phyloP scores from a whole-genome alignment of 2,888 invertebrate genomes.

The Anoncus sp. region DNA sequence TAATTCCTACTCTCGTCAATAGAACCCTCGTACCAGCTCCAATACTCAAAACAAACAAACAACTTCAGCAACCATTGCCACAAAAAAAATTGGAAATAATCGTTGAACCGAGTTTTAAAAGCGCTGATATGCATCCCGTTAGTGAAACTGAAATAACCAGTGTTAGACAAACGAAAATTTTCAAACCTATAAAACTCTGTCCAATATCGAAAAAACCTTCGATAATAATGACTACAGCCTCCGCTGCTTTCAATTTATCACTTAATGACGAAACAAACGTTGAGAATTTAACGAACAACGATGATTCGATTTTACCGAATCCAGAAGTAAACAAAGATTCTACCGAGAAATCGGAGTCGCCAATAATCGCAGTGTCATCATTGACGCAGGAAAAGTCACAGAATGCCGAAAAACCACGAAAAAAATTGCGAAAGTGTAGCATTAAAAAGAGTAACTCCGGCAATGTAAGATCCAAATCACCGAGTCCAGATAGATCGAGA shows the following conservation, averaged over 20 bases:
- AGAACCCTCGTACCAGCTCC: conserved; percentile 73
- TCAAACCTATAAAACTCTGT: conserved; percentile 76
- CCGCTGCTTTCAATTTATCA: conserved; percentile 67
- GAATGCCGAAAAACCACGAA: conserved; percentile 19
- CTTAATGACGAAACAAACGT: conserved; percentile 47
- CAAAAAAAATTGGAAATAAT: conserved; percentile 61
- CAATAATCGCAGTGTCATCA: background rate
- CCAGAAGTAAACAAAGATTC: conserved; percentile 35
- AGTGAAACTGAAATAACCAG: conserved; percentile 33
- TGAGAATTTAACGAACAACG: conserved; percentile 15
- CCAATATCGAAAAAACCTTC: conserved; percentile 69
- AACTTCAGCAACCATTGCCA: conserved; percentile 73
- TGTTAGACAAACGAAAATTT: conserved; percentile 53
- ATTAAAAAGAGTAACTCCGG: background rate
- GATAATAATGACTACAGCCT: conserved; percentile 61
- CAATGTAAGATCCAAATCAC: conserved; percentile 10
- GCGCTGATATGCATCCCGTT: conserved; percentile 78
- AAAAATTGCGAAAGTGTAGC: conserved; percentile 3
- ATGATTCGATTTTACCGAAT: background rate
- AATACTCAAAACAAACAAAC: conserved; percentile 75
- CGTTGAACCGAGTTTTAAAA: conserved; percentile 74
- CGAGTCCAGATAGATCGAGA: background rate
- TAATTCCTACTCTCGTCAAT: conserved; percentile 75
- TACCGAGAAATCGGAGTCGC: conserved; percentile 8
- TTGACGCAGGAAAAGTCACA: conserved; percentile 7